Evolutionary conservation across 2,888 invertebrate species (phyloP).

Genomic region (Cephus sareptanus): DNA sequence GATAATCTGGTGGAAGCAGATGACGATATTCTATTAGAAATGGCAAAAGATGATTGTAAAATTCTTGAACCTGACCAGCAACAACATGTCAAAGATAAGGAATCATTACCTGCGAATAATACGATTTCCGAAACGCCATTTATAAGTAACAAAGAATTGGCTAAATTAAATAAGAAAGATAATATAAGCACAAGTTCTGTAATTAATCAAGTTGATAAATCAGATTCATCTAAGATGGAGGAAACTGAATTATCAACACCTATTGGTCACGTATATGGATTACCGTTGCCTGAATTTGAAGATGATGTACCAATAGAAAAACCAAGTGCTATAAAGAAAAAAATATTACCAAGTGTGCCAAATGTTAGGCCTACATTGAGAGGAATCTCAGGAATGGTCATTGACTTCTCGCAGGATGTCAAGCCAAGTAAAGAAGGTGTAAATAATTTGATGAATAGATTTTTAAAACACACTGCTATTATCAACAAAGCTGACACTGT

Average conservation of each 20-base stretch:
- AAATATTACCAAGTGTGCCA: conserved; percentile 30
- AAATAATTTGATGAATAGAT: conserved; percentile 76
- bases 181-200: conserved; percentile 1
- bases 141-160: conserved; percentile 26
- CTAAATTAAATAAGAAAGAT: conserved; percentile 20
- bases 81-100: not conserved
- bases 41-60: not conserved
- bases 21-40: not conserved
- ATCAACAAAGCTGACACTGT: conserved; percentile 69
- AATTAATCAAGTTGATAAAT: not conserved
- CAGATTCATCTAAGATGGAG: not conserved
- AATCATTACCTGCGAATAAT: not conserved
- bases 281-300: conserved; percentile 33
- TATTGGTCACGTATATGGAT: conserved; percentile 17
- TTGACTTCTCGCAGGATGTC: conserved; percentile 72
- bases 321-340: conserved; percentile 42
- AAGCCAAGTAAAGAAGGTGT: conserved; percentile 69
- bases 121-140: conserved; percentile 30
- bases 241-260: not conserved
- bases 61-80: not conserved
- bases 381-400: conserved; percentile 71
- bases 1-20: conserved; percentile 20
- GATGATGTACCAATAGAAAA: conserved; percentile 17
- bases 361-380: conserved; percentile 66
- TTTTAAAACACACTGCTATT: conserved; percentile 73